A percentile compares a stretch with the other conserved stretches of the same genome.
phyloP scores from a whole-genome alignment of 2,888 invertebrate genomes.

The Apeira syringaria region DNA sequence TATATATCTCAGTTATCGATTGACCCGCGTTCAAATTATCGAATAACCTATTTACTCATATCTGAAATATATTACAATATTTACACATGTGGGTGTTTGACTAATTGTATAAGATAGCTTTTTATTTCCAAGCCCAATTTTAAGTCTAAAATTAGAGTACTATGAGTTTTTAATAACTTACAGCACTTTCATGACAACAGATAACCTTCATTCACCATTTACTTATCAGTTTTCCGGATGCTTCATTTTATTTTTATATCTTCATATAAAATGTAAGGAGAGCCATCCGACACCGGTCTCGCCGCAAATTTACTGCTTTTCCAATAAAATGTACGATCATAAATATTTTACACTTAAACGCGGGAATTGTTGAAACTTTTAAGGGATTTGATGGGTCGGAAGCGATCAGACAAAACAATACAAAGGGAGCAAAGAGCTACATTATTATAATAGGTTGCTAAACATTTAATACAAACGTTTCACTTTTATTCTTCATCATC shows the following conservation, averaged over 20 bases:
- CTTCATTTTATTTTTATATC: constrained; percentile 10
- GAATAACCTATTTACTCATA: too few species aligned
- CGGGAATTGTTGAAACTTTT: constrained; percentile 33
- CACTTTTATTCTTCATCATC: background rate
- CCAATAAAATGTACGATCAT: constrained; percentile 38
- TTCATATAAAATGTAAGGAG: constrained; percentile 21
- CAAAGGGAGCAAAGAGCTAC: background rate
- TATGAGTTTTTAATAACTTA: too few species aligned
- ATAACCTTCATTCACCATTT: constrained; percentile 8
- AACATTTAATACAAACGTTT: background rate
- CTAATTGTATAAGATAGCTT: too few species aligned
- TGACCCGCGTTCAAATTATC: too few species aligned
- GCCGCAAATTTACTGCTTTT: constrained; percentile 37
- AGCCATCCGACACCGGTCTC: constrained; percentile 23
- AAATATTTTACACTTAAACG: constrained; percentile 42
- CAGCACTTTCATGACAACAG: background rate
- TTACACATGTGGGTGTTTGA: too few species aligned
- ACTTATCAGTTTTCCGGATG: background rate
- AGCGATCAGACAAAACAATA: constrained; percentile 6
- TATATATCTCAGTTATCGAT: too few species aligned
- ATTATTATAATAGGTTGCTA: background rate
- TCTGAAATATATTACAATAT: too few species aligned
- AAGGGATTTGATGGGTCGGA: constrained; percentile 23
- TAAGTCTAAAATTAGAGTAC: too few species aligned
- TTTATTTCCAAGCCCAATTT: too few species aligned